phyloP scores from a whole-genome alignment of 2,113 vertebrate species.

The Lophura nycthemera region DNA sequence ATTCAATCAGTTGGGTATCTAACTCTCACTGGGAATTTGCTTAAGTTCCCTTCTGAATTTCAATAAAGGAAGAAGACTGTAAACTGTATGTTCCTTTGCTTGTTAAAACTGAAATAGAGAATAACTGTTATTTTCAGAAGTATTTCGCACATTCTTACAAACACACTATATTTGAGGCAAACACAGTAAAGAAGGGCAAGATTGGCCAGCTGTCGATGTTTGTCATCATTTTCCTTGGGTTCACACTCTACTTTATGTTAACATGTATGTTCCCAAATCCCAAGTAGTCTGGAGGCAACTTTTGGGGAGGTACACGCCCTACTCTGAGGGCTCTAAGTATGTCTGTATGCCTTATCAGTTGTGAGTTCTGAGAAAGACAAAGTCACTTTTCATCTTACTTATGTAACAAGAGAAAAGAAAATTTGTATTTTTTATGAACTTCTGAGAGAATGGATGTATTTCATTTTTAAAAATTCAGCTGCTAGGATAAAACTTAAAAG shows the following conservation, averaged over 20 bases:
- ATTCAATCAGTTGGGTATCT: not conserved
- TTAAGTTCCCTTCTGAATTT: not conserved
- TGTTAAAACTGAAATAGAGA: conserved; percentile 30
- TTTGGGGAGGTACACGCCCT: not conserved
- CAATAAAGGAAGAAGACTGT: not conserved
- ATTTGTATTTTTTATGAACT: not conserved
- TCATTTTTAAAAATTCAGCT: not conserved
- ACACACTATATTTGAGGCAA: conserved; percentile 68
- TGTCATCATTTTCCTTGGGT: conserved; percentile 62
- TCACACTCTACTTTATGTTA: conserved; percentile 58
- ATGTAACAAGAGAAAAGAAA: not conserved
- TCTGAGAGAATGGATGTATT: not conserved
- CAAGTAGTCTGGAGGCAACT: conserved; percentile 32
- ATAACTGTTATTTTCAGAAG: conserved; percentile 64
- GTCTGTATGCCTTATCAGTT: not conserved
- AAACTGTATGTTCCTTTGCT: conserved; percentile 37
- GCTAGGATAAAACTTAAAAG: not conserved
- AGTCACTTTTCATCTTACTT: not conserved
- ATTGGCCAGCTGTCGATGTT: conserved; percentile 70
- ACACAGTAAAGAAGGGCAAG: conserved; percentile 66
- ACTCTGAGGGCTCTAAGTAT: not conserved
- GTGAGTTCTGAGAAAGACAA: not conserved
- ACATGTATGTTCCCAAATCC: conserved; percentile 52
- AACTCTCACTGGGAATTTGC: not conserved
- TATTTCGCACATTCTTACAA: conserved; percentile 66